Evolutionary conservation across 1,140 invertebrate species (phyloP), one percentile per base, ranked within the genome.

Genomic region (Temnothorax nylanderi): DNA sequence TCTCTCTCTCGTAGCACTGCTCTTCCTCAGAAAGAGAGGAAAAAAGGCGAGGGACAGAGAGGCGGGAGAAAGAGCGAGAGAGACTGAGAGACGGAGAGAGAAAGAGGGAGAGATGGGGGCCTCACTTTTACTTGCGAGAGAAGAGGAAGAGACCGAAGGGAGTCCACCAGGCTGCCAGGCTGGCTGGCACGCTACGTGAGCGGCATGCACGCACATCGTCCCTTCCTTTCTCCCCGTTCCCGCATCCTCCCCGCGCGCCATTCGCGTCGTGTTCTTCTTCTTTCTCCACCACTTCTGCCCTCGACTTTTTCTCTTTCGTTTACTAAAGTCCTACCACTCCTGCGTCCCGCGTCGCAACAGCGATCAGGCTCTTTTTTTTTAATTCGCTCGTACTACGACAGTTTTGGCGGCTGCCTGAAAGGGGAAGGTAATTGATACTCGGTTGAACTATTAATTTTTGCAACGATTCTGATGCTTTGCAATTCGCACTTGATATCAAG

Each of bases 101-200:
- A 76, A 65, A 65, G 47, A 80, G 76, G 32, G 26, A 37, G 60
- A 49, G n/a, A 84, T 72, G 67, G 26, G 58, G 58, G 58, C 75
- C 91, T 62, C 76, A 88, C 87, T 87, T 91, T 87, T 76, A 69
- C 74, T 72, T 21, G 44, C 58, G 60, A 86, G 76, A 47, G 82
- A 87, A 82, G 80, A 89, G 67, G 69, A 72, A 84, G 85, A 88
- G 51, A 54, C 74, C 60, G 76, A 82, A 89, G 62, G 64, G 86
- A 86, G 64, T 77, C 54, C 71, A 67, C 41, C 78, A 90, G 89
- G 87, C 90, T 92, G 91, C 86, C 90, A 89, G 88, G 84, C 86
- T 91, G 91, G 89, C 89, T 92, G 89, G 90, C 93, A 94, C 92
- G 93, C 93, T 94, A 94, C 94, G 94, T 94, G 93, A 94, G 93